Conservation (phyloP, 2,113 vertebrate genomes). For the Hemibagrus wyckioides region DNA sequence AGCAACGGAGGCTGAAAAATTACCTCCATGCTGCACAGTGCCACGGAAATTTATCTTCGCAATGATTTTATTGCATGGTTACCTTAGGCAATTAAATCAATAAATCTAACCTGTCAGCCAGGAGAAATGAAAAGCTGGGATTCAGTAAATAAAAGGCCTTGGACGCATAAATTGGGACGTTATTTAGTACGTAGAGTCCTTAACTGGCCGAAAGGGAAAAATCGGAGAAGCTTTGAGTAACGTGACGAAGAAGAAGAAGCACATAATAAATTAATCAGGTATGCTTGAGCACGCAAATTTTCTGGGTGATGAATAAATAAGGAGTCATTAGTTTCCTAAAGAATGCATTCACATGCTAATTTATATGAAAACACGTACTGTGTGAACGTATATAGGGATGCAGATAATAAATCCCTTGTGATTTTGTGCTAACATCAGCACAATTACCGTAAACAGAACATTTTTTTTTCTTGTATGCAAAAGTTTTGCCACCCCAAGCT, state of each 20-base stretch:
- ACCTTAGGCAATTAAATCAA: conserved; percentile 94
- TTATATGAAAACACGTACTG: conserved; percentile 52
- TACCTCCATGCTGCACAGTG: conserved; percentile 78
- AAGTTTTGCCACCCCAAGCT: neutral
- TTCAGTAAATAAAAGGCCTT: conserved; percentile 88
- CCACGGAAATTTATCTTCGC: conserved; percentile 91
- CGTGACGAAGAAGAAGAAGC: conserved; percentile 13
- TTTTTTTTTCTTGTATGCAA: neutral
- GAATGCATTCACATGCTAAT: conserved; percentile 47
- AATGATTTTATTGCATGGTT: conserved; percentile 95
- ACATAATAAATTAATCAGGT: conserved; percentile 65
- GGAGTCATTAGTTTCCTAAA: conserved; percentile 61
- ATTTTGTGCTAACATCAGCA: conserved; percentile 16
- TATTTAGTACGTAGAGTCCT: conserved; percentile 80
- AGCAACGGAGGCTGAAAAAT: conserved; percentile 86
- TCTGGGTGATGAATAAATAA: conserved; percentile 66
- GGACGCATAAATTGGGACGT: conserved; percentile 86
- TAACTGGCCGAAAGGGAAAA: conserved; percentile 42
- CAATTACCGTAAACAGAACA: conserved; percentile 1
- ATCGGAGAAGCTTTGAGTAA: conserved; percentile 22
- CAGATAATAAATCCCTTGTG: conserved; percentile 37
- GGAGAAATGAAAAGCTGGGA: conserved; percentile 83
- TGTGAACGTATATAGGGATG: conserved; percentile 15
- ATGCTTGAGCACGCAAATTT: conserved; percentile 58
- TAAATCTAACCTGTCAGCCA: conserved; percentile 90